Evolutionary conservation across 2,113 vertebrate species (phyloP).

Genomic region (Equus quagga): DNA sequence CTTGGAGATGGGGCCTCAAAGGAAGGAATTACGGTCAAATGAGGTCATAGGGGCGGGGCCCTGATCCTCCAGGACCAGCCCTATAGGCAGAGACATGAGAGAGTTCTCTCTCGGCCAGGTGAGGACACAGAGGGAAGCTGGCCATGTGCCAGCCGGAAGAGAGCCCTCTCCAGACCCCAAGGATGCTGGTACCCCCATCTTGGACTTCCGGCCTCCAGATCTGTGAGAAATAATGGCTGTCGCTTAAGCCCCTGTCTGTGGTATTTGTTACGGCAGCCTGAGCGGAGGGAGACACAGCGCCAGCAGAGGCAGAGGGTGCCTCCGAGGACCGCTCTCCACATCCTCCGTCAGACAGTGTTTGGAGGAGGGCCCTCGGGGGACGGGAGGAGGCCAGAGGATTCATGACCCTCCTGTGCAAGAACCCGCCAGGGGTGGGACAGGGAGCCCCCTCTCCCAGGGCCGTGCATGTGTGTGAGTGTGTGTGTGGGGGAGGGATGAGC

Average conservation of each 20-base stretch:
- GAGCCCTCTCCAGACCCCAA: neutral
- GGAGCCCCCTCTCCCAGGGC: neutral
- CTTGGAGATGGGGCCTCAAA: neutral
- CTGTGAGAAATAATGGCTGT: neutral
- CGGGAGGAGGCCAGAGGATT: neutral
- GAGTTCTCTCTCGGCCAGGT: neutral
- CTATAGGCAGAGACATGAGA: neutral
- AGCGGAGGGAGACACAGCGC: neutral
- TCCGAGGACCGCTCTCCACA: rapidly evolving
- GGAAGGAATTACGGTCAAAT: neutral
- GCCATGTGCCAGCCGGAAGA: neutral
- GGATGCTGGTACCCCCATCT: neutral
- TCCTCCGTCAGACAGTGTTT: neutral
- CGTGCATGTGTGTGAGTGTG: neutral
- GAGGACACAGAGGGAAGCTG: neutral
- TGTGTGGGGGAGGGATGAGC: no score
- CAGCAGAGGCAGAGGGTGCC: neutral
- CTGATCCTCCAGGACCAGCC: neutral
- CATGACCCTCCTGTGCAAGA: neutral
- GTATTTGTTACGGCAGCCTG: rapidly evolving
- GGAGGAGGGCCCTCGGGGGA: neutral
- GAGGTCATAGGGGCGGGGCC: neutral
- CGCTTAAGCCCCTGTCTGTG: neutral
- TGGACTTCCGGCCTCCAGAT: neutral
- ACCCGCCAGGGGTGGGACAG: rapidly evolving